Conservation (phyloP, 2,797 vertebrate genomes). For the Etheostoma perlongum region DNA sequence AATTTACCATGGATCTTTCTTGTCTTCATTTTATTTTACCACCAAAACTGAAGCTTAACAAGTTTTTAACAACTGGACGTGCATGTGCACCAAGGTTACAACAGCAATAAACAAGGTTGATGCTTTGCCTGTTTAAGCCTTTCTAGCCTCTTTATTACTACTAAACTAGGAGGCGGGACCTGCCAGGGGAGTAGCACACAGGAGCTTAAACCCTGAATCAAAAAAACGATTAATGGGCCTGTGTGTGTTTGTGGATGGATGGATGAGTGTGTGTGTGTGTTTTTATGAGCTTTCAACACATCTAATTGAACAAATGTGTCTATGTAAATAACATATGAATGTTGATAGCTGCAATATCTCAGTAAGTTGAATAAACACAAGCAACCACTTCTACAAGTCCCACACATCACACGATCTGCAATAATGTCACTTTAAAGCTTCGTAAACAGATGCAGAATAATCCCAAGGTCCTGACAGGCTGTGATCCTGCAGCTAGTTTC, state of each 20-base stretch:
- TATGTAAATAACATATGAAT: conserved; percentile 28
- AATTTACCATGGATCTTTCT: not conserved
- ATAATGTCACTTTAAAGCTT: conserved; percentile 56
- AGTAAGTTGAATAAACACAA: conserved; percentile 11
- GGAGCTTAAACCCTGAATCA: conserved; percentile 80
- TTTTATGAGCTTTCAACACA: conserved; percentile 15
- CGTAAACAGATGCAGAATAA: conserved; percentile 54
- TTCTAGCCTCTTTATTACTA: conserved; percentile 70
- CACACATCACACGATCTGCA: conserved; percentile 34
- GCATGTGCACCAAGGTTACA: conserved; percentile 39
- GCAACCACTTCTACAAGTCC: conserved; percentile 16
- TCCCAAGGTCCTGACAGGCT: conserved; percentile 38
- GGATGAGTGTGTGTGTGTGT: conserved; percentile 22
- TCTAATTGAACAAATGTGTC: conserved; percentile 47
- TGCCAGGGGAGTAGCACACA: conserved; percentile 69
- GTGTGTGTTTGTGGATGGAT: conserved; percentile 5
- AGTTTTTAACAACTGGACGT: conserved; percentile 22
- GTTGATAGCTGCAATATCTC: conserved; percentile 15
- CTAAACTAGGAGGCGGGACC: conserved; percentile 76
- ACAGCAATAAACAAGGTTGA: conserved; percentile 63
- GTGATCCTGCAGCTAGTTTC: conserved; percentile 56
- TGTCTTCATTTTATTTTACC: not conserved
- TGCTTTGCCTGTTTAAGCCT: conserved; percentile 58
- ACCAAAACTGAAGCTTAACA: not conserved
- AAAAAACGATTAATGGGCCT: conserved; percentile 78